Evolutionary conservation across 1,140 invertebrate species (phyloP).

Genomic region (Babylonia areolata): DNA sequence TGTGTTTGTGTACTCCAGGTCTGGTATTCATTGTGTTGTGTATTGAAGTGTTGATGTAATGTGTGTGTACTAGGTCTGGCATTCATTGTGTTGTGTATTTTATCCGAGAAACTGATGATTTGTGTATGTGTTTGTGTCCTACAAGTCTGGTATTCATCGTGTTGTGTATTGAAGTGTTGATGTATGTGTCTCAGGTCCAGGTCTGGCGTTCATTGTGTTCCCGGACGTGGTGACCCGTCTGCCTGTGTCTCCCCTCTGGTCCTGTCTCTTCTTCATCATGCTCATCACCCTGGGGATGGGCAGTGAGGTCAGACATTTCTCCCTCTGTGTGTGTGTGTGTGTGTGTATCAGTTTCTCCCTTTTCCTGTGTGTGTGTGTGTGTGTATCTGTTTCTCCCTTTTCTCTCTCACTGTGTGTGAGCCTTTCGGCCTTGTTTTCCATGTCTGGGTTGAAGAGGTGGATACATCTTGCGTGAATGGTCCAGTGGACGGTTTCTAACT

Average conservation of each 20-base stretch:
- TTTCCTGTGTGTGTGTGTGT: not conserved
- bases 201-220: constrained; percentile 96
- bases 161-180: too few relatives aligned
- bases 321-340: not conserved
- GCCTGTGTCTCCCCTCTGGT: constrained; percentile 95
- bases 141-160: too few relatives aligned
- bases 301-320: constrained; percentile 83
- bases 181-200: constrained; percentile 86
- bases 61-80: too few relatives aligned
- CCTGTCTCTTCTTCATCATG: constrained; percentile 99
- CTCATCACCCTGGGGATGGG: constrained; percentile 93
- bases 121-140: too few relatives aligned
- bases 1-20: too few relatives aligned
- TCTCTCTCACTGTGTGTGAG: not conserved
- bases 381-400: not conserved
- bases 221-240: constrained; percentile 97
- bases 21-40: too few relatives aligned
- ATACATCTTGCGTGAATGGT: too few relatives aligned
- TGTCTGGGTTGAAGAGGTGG: too few relatives aligned
- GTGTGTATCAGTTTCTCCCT: not conserved
- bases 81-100: too few relatives aligned
- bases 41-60: too few relatives aligned
- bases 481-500: too few relatives aligned
- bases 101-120: too few relatives aligned
- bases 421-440: constrained; percentile 92